phyloP scores from a whole-genome alignment of 2,797 vertebrate genomes.

The Lagocephalus sceleratus region DNA sequence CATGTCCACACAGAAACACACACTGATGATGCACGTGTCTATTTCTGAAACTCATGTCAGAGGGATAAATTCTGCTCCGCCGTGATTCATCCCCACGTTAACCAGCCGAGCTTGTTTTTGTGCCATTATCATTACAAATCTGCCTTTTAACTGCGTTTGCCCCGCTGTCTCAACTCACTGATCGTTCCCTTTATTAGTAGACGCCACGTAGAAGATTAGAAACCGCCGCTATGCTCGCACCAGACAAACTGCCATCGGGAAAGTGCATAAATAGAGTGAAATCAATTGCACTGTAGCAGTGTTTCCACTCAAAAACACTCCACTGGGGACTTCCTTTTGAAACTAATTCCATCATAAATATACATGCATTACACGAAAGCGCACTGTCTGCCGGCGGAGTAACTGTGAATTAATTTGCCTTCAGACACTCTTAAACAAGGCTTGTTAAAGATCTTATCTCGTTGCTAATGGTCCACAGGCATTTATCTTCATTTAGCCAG shows the following conservation, averaged over 20 bases:
- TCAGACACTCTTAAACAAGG: conserved; percentile 81
- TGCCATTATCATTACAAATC: conserved; percentile 76
- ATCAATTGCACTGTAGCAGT: conserved; percentile 80
- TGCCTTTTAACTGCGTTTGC: conserved; percentile 74
- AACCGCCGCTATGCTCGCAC: conserved; percentile 63
- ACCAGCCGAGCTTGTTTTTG: conserved; percentile 59
- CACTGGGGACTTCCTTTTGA: conserved; percentile 80
- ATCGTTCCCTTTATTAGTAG: conserved; percentile 78
- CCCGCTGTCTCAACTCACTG: conserved; percentile 69
- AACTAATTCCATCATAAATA: conserved; percentile 85
- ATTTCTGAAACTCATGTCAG: conserved; percentile 13
- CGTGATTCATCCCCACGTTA: conserved; percentile 62
- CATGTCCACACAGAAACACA: conserved; percentile 16
- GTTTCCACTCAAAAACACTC: conserved; percentile 81
- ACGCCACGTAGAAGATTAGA: conserved; percentile 78
- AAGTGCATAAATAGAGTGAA: conserved; percentile 80
- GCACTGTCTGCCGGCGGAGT: conserved; percentile 72
- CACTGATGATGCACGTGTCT: conserved; percentile 45
- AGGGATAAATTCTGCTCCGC: conserved; percentile 36
- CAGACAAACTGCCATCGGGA: conserved; percentile 74
- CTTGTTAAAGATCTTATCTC: conserved; percentile 84
- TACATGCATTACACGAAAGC: conserved; percentile 79
- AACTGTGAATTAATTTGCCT: conserved; percentile 84
- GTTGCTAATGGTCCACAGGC: conserved; percentile 80
- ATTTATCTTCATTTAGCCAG: conserved; percentile 80